These are phyloP conservation scores for Okamejei kenojei DNA, from an alignment of 2,797 vertebrate genomes.

Conservation along the genomic window DNA sequence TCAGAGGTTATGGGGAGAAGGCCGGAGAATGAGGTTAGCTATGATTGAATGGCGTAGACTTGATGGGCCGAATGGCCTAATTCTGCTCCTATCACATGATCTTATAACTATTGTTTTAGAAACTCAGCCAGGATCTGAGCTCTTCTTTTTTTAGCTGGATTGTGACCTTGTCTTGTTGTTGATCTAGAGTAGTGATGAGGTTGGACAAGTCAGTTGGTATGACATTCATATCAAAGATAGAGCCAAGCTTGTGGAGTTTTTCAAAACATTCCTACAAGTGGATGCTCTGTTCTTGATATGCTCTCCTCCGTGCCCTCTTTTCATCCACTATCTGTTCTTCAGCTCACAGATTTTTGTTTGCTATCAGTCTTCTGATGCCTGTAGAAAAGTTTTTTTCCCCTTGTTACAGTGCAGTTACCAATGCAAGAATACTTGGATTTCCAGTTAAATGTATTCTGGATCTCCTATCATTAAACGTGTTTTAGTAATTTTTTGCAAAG, in stretches of 20 bases:
- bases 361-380: background rate
- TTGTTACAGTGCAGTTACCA: background rate
- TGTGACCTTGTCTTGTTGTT: background rate
- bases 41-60: no score
- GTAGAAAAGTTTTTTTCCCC: background rate
- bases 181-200: background rate
- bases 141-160: background rate
- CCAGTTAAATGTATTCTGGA: background rate
- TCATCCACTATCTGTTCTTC: background rate
- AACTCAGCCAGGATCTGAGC: background rate
- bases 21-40: no score
- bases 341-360: background rate
- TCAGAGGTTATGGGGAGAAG: no score
- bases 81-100: no score
- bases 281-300: background rate
- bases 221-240: background rate
- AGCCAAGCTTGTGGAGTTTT: background rate
- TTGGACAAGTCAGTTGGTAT: background rate
- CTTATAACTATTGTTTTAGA: background rate
- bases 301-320: background rate
- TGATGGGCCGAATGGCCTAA: no score
- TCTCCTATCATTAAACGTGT: no score
- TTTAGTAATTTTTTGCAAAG: no score
- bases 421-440: background rate
- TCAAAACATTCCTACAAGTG: background rate